Percentiles rank a stretch among this genome's conserved stretches.
Evolutionary conservation across 2,797 vertebrate species (phyloP).

Genomic region (Thripadectes ignobilis): DNA sequence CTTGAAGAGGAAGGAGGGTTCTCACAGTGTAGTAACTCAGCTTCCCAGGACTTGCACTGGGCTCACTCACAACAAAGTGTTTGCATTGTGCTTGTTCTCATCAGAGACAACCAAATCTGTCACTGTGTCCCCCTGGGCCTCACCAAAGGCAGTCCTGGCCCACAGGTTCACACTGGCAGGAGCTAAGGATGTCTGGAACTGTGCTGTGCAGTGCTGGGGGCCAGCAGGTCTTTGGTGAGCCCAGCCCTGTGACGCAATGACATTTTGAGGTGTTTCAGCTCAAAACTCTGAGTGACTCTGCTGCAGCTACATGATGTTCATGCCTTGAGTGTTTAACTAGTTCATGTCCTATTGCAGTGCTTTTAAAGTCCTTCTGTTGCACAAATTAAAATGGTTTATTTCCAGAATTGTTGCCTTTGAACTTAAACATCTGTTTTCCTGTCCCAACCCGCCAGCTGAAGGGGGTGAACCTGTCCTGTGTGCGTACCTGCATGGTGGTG

Average conservation of each 20-base stretch:
- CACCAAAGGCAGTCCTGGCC: not conserved
- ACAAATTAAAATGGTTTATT: not conserved
- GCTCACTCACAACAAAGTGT: not conserved
- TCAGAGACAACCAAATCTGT: not conserved
- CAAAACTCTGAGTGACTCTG: not conserved
- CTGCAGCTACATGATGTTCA: fast-evolving
- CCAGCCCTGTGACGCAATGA: not conserved
- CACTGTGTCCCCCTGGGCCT: not conserved
- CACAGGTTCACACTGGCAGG: not conserved
- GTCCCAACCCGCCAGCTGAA: slow-evolving; percentile 75
- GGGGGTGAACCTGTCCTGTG: slow-evolving; percentile 92
- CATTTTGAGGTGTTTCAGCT: not conserved
- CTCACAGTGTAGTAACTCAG: not conserved
- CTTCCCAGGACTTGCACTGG: not conserved
- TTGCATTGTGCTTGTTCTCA: not conserved
- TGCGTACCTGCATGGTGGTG: slow-evolving; percentile 97
- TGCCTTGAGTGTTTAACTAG: not conserved
- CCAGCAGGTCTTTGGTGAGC: fast-evolving
- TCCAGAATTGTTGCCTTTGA: not conserved
- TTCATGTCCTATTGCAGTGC: not conserved
- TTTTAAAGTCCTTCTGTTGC: not conserved
- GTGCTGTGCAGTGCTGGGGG: not conserved
- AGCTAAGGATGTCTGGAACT: not conserved
- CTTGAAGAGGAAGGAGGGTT: not conserved
- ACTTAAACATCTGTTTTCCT: not conserved